Evolutionary conservation across 2,113 vertebrate genomes (phyloP), one percentile per base, ranked within the genome.

Genomic region (Sakesphorus luctuosus): DNA sequence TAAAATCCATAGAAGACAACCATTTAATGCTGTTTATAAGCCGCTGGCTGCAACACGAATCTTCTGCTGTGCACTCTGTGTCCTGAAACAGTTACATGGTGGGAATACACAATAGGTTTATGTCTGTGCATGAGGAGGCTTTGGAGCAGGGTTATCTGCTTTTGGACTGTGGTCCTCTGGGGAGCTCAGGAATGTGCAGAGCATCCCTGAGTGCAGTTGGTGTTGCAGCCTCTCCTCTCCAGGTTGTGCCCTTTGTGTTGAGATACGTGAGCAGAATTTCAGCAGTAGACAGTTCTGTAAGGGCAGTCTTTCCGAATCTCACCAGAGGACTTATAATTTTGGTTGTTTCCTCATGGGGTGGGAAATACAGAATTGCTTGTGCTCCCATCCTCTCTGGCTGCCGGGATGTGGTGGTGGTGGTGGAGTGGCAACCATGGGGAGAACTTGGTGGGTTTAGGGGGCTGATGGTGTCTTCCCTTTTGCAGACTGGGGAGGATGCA

Each of bases 391-490:
- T 69, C 19, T 86, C 8, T 63, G 76, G 35, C 18, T 94, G 9
- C 53, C 80, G 44, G 38, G 31, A 15, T 38, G 31, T 1, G 3
- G 3, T 67, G 52, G 25, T 73, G 67, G 29, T 73, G 68, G 29
- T 25, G 56, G 49, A 13, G 14, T 58, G n/a, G 36, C 18, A 2
- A 2, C 31, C 3, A 1, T 0, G 4, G 38, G 24, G 40, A 44
- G 4, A 65, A 4, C 49, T 18, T 0, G 0, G 12, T 0, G 4
- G 26, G 15, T 55, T 95, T 86, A 18, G 15, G 35, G 29, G 7
- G 2, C 13, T 66, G 16, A 21, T 36, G 26, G 3, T 83, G 35
- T 68, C 11, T 79, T 25, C 18, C 9, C 17, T 61, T 69, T 69
- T 73, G 68, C 63, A 68, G 14, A 33, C 0, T 33, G 33, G 62